Percentiles rank a stretch among this genome's conserved stretches.
Conservation (phyloP, 1,140 invertebrate species). For the Sitophilus oryzae region DNA sequence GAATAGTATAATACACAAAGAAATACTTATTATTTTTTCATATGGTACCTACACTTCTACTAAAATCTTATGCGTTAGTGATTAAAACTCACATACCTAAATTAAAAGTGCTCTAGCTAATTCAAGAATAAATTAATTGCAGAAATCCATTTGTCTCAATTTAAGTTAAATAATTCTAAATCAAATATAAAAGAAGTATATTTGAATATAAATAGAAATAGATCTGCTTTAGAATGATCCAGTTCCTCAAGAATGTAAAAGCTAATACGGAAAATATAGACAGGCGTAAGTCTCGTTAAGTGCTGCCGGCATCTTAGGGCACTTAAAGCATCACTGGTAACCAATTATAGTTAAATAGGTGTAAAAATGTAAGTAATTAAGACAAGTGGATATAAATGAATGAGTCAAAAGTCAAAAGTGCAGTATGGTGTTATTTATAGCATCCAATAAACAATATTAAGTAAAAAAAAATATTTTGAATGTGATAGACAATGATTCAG, state of each 20-base stretch:
- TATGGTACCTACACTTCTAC: too few species aligned
- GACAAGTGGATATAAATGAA: too few species aligned
- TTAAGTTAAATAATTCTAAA: not conserved
- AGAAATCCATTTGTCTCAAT: not conserved
- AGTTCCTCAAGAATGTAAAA: not conserved
- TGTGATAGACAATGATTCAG: too few species aligned
- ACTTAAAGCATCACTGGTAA: slow-evolving; percentile 3
- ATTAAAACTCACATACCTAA: too few species aligned
- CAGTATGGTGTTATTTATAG: too few species aligned
- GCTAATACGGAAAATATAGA: not conserved
- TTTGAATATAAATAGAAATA: not conserved
- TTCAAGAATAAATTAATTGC: not conserved
- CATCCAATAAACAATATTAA: too few species aligned
- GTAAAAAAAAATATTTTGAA: too few species aligned
- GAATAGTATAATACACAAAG: not conserved
- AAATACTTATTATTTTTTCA: not conserved
- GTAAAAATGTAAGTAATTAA: slow-evolving; percentile 3
- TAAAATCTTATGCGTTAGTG: too few species aligned
- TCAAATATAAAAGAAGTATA: not conserved
- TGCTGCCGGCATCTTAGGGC: not conserved
- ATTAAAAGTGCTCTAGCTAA: too few species aligned
- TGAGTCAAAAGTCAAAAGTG: not conserved
- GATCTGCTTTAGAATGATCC: not conserved
- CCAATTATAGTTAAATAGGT: slow-evolving; percentile 6
- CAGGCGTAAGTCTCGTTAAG: not conserved